Percentiles rank a stretch among this genome's conserved stretches.
Evolutionary conservation across 2,113 vertebrate genomes (phyloP).

Genomic region (Pungitius pungitius): DNA sequence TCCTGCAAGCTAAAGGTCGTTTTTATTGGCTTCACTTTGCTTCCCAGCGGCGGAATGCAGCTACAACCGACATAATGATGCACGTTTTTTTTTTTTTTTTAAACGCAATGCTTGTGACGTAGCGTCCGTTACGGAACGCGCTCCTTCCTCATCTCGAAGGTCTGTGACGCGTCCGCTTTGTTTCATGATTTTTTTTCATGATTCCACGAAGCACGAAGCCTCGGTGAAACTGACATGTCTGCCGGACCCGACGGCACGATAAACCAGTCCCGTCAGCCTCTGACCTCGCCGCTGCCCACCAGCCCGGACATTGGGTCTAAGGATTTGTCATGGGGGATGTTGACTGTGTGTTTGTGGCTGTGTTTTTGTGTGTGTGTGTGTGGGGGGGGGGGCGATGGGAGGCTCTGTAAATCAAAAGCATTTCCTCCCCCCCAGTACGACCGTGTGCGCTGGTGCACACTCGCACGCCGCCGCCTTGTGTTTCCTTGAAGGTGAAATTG

Average conservation of each 20-base stretch:
- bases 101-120: too few relatives aligned
- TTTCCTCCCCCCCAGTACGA: neutral
- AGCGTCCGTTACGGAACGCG: too few relatives aligned
- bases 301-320: slow-evolving; percentile 37
- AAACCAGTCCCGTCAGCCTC: slow-evolving; percentile 37
- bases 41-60: neutral
- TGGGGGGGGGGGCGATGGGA: neutral
- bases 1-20: too few relatives aligned
- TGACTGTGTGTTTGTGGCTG: slow-evolving; percentile 33
- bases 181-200: too few relatives aligned
- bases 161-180: too few relatives aligned
- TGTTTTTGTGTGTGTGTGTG: neutral
- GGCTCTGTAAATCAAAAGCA: slow-evolving; percentile 6
- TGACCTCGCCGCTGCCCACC: slow-evolving; percentile 58
- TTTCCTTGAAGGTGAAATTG: slow-evolving; percentile 5
- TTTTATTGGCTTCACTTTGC: too few relatives aligned
- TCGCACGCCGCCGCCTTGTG: slow-evolving; percentile 1
- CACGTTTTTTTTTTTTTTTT: too few relatives aligned
- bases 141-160: too few relatives aligned
- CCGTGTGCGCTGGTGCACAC: neutral
- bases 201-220: too few relatives aligned
- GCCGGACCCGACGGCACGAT: slow-evolving; percentile 25
- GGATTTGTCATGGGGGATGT: slow-evolving; percentile 50
- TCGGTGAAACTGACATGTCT: too few relatives aligned
- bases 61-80: neutral